phyloP scores from a whole-genome alignment of 2,888 invertebrate species.

The Nomada ruficornis region DNA sequence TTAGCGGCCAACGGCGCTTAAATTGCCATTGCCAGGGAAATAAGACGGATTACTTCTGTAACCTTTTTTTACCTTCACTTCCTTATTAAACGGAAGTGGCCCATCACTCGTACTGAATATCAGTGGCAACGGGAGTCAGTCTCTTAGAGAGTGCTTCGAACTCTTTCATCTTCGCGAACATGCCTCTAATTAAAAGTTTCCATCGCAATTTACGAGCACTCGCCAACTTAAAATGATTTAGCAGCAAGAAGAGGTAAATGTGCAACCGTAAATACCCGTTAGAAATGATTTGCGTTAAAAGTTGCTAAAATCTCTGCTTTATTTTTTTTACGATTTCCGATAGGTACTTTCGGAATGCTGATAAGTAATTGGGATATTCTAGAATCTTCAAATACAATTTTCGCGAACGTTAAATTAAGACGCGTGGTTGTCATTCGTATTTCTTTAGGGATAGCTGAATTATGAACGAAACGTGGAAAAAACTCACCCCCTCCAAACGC shows the following conservation, averaged over 20 bases:
- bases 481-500: constrained; percentile 89
- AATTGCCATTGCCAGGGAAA: not conserved
- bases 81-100: not conserved
- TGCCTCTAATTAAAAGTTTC: constrained; percentile 67
- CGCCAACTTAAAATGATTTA: constrained; percentile 47
- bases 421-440: too few species aligned
- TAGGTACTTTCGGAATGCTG: not conserved
- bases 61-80: not conserved
- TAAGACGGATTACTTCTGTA: not conserved
- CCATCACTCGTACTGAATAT: constrained; percentile 5
- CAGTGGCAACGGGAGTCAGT: constrained; percentile 9
- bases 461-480: constrained; percentile 3
- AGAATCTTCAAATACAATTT: not conserved
- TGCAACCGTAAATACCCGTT: constrained; percentile 12
- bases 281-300: constrained; percentile 29
- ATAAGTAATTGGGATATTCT: not conserved
- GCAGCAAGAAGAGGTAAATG: not conserved
- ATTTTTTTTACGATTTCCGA: not conserved
- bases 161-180: constrained; percentile 24
- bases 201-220: constrained; percentile 13
- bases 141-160: constrained; percentile 4
- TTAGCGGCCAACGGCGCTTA: not conserved
- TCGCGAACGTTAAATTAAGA: not conserved
- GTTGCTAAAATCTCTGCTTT: not conserved
- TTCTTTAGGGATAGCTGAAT: not conserved